phyloP scores from a whole-genome alignment of 2,888 invertebrate species.

The Cerastis rubricosa region DNA sequence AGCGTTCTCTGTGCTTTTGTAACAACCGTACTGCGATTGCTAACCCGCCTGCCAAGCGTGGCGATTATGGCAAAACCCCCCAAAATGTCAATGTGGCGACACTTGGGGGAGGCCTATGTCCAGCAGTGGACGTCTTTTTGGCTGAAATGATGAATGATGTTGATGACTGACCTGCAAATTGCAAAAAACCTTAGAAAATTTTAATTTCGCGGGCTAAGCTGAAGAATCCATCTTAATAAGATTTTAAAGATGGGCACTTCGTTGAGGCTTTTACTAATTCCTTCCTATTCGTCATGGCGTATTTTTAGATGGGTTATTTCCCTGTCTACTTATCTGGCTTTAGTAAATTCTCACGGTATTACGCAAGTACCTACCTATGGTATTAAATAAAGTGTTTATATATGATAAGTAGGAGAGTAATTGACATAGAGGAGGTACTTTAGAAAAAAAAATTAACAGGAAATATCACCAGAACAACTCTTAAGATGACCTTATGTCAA shows the following conservation, averaged over 20 bases:
- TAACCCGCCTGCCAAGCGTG: too few relatives aligned
- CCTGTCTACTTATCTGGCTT: not conserved
- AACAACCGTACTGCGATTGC: too few relatives aligned
- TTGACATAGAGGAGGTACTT: not conserved
- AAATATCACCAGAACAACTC: not conserved
- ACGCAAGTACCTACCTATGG: not conserved
- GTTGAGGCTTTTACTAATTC: slow-evolving; percentile 8
- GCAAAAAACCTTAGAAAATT: too few relatives aligned
- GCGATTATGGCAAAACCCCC: too few relatives aligned
- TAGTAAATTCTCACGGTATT: slow-evolving; percentile 12
- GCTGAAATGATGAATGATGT: too few relatives aligned
- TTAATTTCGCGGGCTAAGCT: too few relatives aligned
- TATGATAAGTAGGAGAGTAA: not conserved
- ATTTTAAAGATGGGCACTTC: not conserved
- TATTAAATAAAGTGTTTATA: not conserved
- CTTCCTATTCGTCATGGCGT: slow-evolving; percentile 1
- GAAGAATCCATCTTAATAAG: too few relatives aligned
- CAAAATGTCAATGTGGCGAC: too few relatives aligned
- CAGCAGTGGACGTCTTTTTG: too few relatives aligned
- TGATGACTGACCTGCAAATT: too few relatives aligned
- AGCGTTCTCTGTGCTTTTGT: too few relatives aligned
- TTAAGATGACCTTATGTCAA: not conserved
- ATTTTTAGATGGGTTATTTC: slow-evolving; percentile 7
- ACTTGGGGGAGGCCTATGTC: too few relatives aligned
- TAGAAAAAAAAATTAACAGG: not conserved